Evolutionary conservation across 2,888 invertebrate genomes (phyloP).

Genomic region (Furcula furcula): DNA sequence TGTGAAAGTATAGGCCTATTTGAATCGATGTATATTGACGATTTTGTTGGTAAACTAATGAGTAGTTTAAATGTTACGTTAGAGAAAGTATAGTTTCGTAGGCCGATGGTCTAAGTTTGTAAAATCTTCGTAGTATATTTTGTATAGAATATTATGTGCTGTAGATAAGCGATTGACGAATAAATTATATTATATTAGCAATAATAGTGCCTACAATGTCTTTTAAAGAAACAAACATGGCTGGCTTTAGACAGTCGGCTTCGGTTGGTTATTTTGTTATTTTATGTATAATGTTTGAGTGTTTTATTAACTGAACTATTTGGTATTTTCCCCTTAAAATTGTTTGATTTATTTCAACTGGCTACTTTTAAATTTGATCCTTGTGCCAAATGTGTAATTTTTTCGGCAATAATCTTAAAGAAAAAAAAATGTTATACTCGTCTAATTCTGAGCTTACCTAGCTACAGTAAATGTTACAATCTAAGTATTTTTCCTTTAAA

Average conservation of each 20-base stretch:
- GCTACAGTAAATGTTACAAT: constrained; percentile 33
- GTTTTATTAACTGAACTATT: constrained; percentile 48
- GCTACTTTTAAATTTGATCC: constrained; percentile 44
- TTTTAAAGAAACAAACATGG: constrained; percentile 72
- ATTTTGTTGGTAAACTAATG: constrained; percentile 56
- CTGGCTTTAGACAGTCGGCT: constrained; percentile 45
- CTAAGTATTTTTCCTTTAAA: constrained; percentile 30
- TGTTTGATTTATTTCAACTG: constrained; percentile 39
- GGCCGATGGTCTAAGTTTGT: constrained; percentile 67
- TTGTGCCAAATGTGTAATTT: constrained; percentile 68
- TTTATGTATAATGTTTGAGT: constrained; percentile 69
- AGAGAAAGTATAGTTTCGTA: constrained; percentile 64
- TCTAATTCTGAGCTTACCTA: constrained; percentile 54
- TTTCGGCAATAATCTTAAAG: constrained; percentile 52
- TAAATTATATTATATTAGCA: constrained; percentile 78
- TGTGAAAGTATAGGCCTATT: constrained; percentile 32
- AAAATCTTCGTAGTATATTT: constrained; percentile 77
- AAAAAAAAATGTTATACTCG: constrained; percentile 37
- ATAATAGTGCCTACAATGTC: constrained; percentile 79
- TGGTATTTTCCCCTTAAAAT: constrained; percentile 44
- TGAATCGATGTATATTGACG: constrained; percentile 22
- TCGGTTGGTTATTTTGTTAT: constrained; percentile 70
- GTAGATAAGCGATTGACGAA: constrained; percentile 67
- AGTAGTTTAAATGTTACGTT: constrained; percentile 73
- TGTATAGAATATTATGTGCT: constrained; percentile 76